Evolutionary conservation across 1,140 invertebrate species (phyloP), one percentile per base, ranked within the genome.

Genomic region (Saccostrea cuccullata): DNA sequence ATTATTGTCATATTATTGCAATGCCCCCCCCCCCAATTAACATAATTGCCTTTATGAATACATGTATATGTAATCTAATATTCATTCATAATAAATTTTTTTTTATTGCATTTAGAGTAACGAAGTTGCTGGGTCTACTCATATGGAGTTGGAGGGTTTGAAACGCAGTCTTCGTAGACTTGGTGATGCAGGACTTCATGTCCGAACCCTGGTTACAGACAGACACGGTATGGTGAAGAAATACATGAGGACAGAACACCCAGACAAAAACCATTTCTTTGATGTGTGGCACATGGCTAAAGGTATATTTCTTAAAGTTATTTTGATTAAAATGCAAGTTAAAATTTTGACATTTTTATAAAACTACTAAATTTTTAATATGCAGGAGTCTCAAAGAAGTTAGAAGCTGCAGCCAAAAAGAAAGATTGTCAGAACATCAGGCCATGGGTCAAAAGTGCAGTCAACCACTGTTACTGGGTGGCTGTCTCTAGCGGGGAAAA

Each of bases 401-500:
- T 90, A 55, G 77, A 87, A 20, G 55, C 55, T 13, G 17, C 30
- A 17, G 82, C 85, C 2, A 87, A 87, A 40, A 86, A 87, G 13
- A 87, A 56, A 55, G 84, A 67, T 55, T 12, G 55, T 2, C 13
- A 83, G 13, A 55, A 58, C n/a, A 82, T 90, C 47, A 23, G 58
- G 0, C 70, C 23, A 67, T 90, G 89, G 90, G 87, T 86, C 6
- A 88, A 87, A 30, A 82, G 23, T 23, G 67, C 87, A 8, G 26
- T 64, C 36, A 91, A 91, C 85, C 90, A 91, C 70, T 30, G 88
- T 1, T 90, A 91, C 64, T 90, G 90, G 90, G 55, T 84, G 15
- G 87, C 90, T 8, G 82, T 77, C 11, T 87, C 88, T 40, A 83
- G 55, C 83, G 67, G 55, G 11, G 86, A 85, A 47, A 60, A 91